Percentiles rank a stretch among this genome's conserved stretches.
phyloP scores from a whole-genome alignment of 2,797 vertebrate species.

The Echeneis naucrates region DNA sequence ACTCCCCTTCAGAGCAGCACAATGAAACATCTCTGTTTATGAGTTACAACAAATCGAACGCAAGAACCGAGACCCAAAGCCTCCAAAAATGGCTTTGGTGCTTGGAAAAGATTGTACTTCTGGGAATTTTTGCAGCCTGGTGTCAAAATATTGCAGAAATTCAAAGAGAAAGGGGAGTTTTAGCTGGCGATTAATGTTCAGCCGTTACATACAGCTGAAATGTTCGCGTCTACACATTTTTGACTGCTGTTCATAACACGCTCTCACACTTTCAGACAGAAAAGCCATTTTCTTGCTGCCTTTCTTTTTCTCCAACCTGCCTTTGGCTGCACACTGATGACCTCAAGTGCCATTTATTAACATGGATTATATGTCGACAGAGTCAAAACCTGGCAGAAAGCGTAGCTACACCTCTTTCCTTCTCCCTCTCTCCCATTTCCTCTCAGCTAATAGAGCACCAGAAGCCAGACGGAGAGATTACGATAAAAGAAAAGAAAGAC shows the following conservation, averaged over 20 bases:
- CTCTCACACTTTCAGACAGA: constrained; percentile 14
- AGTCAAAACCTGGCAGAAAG: constrained; percentile 50
- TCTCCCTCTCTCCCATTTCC: background rate
- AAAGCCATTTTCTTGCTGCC: constrained; percentile 30
- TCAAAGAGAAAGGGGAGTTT: background rate
- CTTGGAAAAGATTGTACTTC: background rate
- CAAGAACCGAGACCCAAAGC: background rate
- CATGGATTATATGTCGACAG: constrained; percentile 65
- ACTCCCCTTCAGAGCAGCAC: background rate
- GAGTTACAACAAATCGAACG: background rate
- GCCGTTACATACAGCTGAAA: background rate
- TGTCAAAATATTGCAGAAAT: background rate
- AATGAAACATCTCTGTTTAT: background rate
- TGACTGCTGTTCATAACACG: constrained; percentile 4
- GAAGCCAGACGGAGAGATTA: constrained; percentile 12
- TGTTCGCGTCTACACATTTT: constrained; percentile 1
- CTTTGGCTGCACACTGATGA: constrained; percentile 42
- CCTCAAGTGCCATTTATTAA: constrained; percentile 66
- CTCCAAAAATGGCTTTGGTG: background rate
- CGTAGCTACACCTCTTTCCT: constrained; percentile 2
- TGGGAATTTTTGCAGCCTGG: background rate
- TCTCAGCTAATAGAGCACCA: constrained; percentile 7
- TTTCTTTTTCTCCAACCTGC: constrained; percentile 23
- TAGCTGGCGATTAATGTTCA: background rate
- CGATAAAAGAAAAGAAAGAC: constrained; percentile 29